Conservation (phyloP, 2,888 invertebrate genomes). For the Heteromyza rotundicornis region DNA sequence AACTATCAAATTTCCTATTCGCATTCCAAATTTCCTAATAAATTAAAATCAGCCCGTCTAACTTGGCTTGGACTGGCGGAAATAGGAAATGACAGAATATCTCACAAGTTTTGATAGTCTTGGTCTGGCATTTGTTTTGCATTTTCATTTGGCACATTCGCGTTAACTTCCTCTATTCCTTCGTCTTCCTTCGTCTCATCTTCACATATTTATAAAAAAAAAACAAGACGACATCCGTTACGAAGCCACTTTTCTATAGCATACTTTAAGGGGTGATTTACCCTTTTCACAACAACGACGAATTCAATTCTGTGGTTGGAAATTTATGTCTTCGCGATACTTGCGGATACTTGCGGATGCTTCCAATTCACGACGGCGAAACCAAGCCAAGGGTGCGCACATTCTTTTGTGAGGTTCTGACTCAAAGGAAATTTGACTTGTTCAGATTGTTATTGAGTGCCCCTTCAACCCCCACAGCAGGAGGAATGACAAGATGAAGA, state of each 20-base stretch:
- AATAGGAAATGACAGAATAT: conserved; percentile 1
- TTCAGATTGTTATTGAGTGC: too few relatives aligned
- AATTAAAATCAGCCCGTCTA: not conserved
- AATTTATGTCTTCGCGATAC: too few relatives aligned
- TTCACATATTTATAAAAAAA: not conserved
- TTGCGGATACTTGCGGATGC: not conserved
- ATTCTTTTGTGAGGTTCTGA: too few relatives aligned
- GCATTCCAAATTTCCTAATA: too few relatives aligned
- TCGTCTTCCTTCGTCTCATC: not conserved
- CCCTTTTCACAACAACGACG: not conserved
- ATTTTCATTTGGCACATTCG: not conserved
- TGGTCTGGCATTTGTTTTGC: not conserved
- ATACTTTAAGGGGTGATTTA: conserved; percentile 9
- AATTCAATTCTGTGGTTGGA: not conserved
- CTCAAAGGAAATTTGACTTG: too few relatives aligned
- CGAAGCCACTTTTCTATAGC: not conserved
- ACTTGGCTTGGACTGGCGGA: not conserved
- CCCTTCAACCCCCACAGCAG: not conserved
- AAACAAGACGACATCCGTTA: not conserved
- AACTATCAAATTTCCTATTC: too few relatives aligned
- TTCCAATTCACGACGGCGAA: too few relatives aligned
- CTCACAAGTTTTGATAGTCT: not conserved
- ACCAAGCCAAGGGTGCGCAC: too few relatives aligned
- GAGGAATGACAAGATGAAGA: not conserved
- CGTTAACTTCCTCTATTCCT: not conserved